phyloP scores from a whole-genome alignment of 2,888 invertebrate genomes.

The Ceraclea dissimilis region DNA sequence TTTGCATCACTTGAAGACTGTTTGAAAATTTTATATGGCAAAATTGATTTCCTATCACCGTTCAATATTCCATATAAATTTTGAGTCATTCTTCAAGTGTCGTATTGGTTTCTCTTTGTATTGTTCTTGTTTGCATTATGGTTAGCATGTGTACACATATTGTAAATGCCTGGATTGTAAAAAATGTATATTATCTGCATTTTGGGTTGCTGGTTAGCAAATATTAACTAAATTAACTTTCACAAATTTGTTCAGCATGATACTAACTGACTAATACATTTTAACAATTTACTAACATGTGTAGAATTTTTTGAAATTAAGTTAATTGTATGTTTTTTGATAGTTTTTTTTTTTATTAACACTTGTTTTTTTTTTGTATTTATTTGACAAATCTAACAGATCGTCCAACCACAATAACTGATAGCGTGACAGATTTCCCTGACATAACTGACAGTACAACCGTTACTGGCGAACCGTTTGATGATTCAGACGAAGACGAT shows the following conservation, averaged over 20 bases:
- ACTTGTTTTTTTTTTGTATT: conserved; percentile 16
- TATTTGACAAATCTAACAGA: conserved; percentile 26
- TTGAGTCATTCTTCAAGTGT: no score
- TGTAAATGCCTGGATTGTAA: background rate
- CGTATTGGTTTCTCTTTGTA: no score
- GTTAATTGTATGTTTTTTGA: background rate
- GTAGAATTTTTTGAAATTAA: no score
- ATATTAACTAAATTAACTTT: background rate
- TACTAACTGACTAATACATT: background rate
- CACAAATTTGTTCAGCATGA: background rate
- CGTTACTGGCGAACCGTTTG: background rate
- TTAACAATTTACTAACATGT: background rate
- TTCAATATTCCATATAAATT: no score
- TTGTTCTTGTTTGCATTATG: no score
- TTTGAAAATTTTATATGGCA: background rate
- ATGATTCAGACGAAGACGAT: background rate
- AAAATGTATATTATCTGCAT: background rate
- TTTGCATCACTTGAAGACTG: background rate
- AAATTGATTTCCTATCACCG: no score
- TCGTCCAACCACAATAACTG: conserved; percentile 28
- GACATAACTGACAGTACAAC: conserved; percentile 5
- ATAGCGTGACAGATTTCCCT: conserved; percentile 1
- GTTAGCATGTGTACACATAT: no score
- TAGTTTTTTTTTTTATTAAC: background rate
- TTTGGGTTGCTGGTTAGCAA: background rate